Percentiles rank a stretch among this genome's conserved stretches.
phyloP scores from a whole-genome alignment of 2,113 vertebrate species.

The Piliocolobus tephrosceles region DNA sequence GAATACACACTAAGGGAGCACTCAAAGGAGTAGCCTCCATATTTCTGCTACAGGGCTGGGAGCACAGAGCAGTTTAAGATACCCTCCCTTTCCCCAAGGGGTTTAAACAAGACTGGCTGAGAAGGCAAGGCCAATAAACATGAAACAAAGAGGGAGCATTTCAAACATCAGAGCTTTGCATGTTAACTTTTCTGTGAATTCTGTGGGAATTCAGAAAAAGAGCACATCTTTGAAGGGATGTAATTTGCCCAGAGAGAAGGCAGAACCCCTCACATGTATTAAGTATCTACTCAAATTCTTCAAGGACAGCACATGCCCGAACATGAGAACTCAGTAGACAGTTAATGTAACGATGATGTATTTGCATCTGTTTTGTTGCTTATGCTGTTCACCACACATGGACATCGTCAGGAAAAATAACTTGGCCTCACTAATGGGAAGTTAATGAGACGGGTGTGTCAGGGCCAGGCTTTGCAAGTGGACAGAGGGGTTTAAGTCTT shows the following conservation, averaged over 20 bases:
- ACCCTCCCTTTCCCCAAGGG: neutral
- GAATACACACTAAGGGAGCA: neutral
- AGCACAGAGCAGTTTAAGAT: neutral
- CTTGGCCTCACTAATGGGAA: neutral
- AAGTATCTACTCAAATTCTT: neutral
- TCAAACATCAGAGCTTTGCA: neutral
- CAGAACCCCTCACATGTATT: neutral
- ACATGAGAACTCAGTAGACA: neutral
- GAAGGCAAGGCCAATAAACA: neutral
- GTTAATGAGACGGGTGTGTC: neutral
- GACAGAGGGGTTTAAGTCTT: neutral
- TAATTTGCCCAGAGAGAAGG: neutral
- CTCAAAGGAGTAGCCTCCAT: neutral
- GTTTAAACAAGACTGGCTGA: neutral
- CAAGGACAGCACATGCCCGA: neutral
- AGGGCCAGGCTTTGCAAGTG: neutral
- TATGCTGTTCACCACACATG: too few relatives aligned
- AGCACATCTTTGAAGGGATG: neutral
- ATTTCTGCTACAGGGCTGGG: neutral
- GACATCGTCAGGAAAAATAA: neutral
- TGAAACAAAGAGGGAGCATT: neutral
- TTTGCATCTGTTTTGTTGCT: too few relatives aligned
- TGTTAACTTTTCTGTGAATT: neutral
- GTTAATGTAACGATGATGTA: neutral
- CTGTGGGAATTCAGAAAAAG: constrained; percentile 4